Conservation (phyloP, 2,797 vertebrate species). For the Caiman crocodilus region DNA sequence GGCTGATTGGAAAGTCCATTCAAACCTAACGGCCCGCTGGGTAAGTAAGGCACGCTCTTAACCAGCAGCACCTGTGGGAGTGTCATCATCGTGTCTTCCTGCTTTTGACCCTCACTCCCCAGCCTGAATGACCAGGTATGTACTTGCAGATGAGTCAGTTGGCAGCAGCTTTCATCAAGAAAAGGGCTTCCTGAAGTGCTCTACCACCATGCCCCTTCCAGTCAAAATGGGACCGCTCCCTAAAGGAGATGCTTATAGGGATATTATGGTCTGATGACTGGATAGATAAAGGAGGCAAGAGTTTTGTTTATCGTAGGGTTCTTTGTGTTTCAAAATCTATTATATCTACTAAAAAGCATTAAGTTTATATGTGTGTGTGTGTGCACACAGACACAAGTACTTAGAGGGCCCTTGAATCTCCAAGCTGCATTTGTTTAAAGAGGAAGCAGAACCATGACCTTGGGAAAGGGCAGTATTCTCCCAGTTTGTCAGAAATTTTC, state of each 20-base stretch:
- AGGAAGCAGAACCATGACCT: neutral
- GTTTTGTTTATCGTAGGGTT: neutral
- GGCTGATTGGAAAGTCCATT: no score
- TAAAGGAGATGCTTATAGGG: neutral
- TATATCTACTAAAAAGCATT: neutral
- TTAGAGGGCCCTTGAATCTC: neutral
- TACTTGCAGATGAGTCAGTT: no score
- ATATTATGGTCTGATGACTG: accelerated
- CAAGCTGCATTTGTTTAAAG: neutral
- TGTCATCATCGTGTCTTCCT: neutral
- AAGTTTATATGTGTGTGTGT: neutral
- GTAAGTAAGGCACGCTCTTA: no score
- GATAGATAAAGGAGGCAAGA: neutral
- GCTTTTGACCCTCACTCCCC: neutral
- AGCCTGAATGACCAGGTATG: no score
- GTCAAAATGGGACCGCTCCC: no score
- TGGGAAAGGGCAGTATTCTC: neutral
- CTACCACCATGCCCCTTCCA: no score
- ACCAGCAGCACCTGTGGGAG: no score
- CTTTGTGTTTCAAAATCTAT: neutral
- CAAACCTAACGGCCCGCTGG: no score
- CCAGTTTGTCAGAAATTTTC: neutral
- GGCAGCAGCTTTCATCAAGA: no score
- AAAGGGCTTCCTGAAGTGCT: no score
- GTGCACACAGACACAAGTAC: neutral